Base-by-base conservation (phyloP, 2,888 invertebrate species). In the Mythimna impura region DNA sequence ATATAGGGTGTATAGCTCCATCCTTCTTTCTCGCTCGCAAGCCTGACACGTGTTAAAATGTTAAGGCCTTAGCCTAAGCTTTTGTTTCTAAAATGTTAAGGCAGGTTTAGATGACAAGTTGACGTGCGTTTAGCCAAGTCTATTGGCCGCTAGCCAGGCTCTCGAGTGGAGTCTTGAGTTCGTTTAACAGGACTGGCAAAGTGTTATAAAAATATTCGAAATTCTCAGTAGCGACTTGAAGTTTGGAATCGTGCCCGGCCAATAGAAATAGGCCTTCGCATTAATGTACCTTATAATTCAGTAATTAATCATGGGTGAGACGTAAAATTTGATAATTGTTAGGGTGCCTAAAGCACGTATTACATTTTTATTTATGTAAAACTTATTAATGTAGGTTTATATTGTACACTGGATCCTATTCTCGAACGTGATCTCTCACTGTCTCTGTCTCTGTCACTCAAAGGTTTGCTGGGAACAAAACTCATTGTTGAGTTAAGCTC, bases 41-140 rank as follows among this genome's bases (percentile, higher is more conserved):
- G 9, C 36, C 9, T 36, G 36, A 36, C 9, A 36, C 3, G 30
- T 30, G 30, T 30, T 30, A 30, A 30, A 30, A 30, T 30, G 2
- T 30, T 30, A 30, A 30, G 30, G 30, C 30, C 30, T 3, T 30
- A 30, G 30, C 30, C 3, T 9, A 36, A 73, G 66, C 60, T 73
- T 66, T 79, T 82, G 74, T 79, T 36, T 83, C 57, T 74, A 70
- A 66, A 78, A 82, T 80, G 58, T 55, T 66, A 78, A 64, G 62
- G 54, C 58, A 52, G 52, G 71, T 71, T 82, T 54, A 72, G 72
- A 81, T 68, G 78, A 73, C 65, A 78, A 50, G 64, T 82, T 73
- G 82, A 72, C 78, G 72, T 58, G 47, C 61, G 62, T 81, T 76
- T 63, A 70, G 52, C 47, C 36, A 73, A 79, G 65, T 62, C 54